Evolutionary conservation across 2,113 vertebrate species (phyloP), one percentile per base, ranked within the genome.

Genomic region (Martes martes): DNA sequence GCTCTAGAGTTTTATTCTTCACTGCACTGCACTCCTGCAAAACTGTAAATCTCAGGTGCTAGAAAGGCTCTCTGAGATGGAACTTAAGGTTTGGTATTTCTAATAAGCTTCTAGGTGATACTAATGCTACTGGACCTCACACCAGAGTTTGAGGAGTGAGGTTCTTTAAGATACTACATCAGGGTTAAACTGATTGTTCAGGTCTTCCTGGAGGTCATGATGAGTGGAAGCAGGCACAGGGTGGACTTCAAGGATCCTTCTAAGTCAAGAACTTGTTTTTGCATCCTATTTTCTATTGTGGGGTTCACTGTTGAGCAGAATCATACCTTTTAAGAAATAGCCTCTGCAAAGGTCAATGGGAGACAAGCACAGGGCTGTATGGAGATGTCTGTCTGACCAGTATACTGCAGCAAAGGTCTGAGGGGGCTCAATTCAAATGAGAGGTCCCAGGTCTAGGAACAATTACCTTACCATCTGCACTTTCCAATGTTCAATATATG

Each of bases 81-180:
- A 13, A 59, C 24, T 15, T 50, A 63, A 67, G 18, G 4, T 31
- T 84, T 55, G 16, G 0, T 90, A 36, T 31, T 39, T 78, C 16
- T 52, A 55, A 57, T 1, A 47, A 65, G 11, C 11, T 71, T 9
- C 33, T 13, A 42, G 5, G 2, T 81, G 11, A 65, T 82, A 24
- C 11, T 52, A 19, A 52, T 61, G 42, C 26, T 65, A 31, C 28
- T 61, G 21, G 6, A 47, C 24, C 31, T 92, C 24, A 86, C 13
- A 69, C 1, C 18, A 59, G 21, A 71, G 26, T 36, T 2, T 39
- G 4, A 55, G 18, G 31, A 92, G 21, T 9, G 23, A 76, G 21
- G 2, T 11, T n/a, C 24, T 57, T 15, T 23, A 63, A n/a, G 42
- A 50, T 1, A 42, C 0, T 15, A 50, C 57, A 21, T 18, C 4